These are phyloP conservation scores for Heterocephalus glaber DNA, from an alignment of 2,113 vertebrate species.

Conservation along the genomic window DNA sequence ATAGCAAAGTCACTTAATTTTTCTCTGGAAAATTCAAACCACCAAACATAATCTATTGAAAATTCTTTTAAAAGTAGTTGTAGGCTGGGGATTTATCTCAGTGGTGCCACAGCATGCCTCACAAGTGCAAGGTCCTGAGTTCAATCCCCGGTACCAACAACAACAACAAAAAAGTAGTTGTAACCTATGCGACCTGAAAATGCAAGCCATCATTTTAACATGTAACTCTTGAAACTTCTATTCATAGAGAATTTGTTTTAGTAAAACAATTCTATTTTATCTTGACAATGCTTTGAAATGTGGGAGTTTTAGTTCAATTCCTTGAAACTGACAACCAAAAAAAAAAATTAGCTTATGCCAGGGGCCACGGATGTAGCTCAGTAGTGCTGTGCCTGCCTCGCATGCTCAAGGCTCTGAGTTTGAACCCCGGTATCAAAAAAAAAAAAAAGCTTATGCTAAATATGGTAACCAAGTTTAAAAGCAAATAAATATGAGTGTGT, in stretches of 20 bases:
- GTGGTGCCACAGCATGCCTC: no score
- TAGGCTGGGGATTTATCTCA: no score
- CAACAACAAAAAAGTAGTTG: constrained; percentile 15
- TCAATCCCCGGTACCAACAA: no score
- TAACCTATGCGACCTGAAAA: neutral
- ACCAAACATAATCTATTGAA: neutral
- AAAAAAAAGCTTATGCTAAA: neutral
- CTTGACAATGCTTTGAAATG: constrained; percentile 5
- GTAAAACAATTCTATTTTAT: constrained; percentile 24
- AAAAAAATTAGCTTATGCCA: no score
- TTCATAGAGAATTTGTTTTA: neutral
- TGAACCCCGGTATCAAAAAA: neutral
- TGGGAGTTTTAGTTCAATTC: neutral
- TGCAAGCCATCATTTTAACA: neutral
- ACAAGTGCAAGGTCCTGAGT: no score
- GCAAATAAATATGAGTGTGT: neutral
- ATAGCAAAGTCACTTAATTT: neutral
- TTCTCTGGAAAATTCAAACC: neutral
- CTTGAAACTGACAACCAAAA: neutral
- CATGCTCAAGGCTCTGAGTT: no score
- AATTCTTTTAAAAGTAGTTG: constrained; percentile 6
- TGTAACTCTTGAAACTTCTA: constrained; percentile 17
- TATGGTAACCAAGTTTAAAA: neutral
- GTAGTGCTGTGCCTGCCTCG: no score
- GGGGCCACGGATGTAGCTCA: no score